Evolutionary conservation across 2,113 vertebrate genomes (phyloP).

Genomic region (Mionectes macconnelli): DNA sequence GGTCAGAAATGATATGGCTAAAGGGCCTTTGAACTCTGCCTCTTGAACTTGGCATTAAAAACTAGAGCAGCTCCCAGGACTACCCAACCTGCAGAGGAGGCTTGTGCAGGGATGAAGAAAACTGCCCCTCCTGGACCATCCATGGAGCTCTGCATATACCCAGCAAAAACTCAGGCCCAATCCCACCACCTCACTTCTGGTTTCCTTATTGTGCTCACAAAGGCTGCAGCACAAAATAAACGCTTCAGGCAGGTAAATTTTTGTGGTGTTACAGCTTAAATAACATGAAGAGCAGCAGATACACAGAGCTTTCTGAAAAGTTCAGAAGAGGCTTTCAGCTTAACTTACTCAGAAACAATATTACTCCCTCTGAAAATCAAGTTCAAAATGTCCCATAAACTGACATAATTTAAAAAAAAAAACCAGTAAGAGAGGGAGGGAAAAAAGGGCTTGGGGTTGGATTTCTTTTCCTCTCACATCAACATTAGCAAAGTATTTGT

Average conservation of each 20-base stretch:
- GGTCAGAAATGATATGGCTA: background rate
- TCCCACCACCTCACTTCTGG: background rate
- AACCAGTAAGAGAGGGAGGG: background rate
- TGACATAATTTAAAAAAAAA: background rate
- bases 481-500: background rate
- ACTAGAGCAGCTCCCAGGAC: background rate
- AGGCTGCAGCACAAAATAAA: background rate
- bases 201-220: background rate
- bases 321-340: background rate
- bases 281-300: background rate
- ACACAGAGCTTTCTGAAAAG: background rate
- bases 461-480: background rate
- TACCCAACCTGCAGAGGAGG: background rate
- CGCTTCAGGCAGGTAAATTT: background rate
- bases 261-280: background rate
- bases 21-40: background rate
- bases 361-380: background rate
- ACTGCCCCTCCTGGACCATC: background rate
- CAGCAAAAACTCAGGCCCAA: background rate
- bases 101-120: background rate
- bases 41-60: background rate
- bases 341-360: background rate
- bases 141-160: rapidly evolving
- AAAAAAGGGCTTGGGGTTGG: background rate
- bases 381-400: background rate